Evolutionary conservation across 2,797 vertebrate genomes (phyloP).

Genomic region (Leuciscus waleckii): DNA sequence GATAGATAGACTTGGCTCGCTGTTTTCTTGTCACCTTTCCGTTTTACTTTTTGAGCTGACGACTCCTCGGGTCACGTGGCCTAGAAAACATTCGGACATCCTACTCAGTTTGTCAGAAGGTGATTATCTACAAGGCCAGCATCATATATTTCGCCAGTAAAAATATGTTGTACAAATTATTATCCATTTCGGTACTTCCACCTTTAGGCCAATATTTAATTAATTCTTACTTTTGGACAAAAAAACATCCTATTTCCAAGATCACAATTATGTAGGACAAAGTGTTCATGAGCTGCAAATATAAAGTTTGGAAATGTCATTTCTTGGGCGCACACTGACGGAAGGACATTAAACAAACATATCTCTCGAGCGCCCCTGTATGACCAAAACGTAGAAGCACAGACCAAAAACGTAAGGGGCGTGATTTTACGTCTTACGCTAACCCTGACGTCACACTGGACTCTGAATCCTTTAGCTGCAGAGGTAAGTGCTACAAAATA

Average conservation of each 20-base stretch:
- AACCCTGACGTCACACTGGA: not conserved
- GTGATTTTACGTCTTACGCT: conserved; percentile 35
- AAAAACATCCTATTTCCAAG: not conserved
- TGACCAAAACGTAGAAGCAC: conserved; percentile 7
- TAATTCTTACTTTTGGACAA: not conserved
- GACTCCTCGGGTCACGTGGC: too few species aligned
- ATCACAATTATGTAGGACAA: not conserved
- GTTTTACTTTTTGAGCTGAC: too few species aligned
- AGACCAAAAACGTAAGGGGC: not conserved
- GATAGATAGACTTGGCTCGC: too few species aligned
- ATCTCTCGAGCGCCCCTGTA: conserved; percentile 21
- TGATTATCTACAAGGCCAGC: not conserved
- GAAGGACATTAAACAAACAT: not conserved
- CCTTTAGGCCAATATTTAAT: not conserved
- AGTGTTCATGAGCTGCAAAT: not conserved
- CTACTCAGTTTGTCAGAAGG: not conserved
- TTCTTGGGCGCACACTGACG: too few species aligned
- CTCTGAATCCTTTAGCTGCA: conserved; percentile 18
- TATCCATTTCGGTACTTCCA: not conserved
- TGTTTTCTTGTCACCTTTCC: too few species aligned
- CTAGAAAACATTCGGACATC: too few species aligned
- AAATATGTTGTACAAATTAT: not conserved
- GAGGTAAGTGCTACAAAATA: conserved; percentile 4
- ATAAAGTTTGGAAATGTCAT: not conserved
- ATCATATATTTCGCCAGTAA: not conserved